Evolutionary conservation across 1,140 invertebrate species (phyloP), one percentile per base, ranked within the genome.

Genomic region (Augochlora pura): DNA sequence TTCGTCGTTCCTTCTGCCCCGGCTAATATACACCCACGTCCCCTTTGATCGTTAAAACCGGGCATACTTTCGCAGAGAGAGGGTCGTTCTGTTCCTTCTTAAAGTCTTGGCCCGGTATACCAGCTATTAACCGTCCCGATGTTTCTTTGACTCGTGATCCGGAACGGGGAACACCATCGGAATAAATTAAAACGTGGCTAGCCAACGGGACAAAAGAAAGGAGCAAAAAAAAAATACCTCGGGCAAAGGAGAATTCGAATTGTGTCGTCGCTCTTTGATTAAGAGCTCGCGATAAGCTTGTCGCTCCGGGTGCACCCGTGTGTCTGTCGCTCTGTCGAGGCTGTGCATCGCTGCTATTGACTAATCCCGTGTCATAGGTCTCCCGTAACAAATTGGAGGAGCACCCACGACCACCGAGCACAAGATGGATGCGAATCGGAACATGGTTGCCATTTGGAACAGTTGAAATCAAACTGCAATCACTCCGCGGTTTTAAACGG

Each of bases 41-140:
- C 66, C 79, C 84, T 83, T 86, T 86, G 86, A 87, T 85, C 86
- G 81, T 87, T 86, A 87, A 87, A 87, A 75, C 78, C 78, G 82
- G 52, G 79, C 82, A 78, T 86, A 82, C 82, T 83, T 82, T 76
- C 57, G 77, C 80, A 84, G 64, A 67, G 64, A 59, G 42, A 66
- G 80, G 84, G 68, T 84, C 81, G 77, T 69, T 49, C 77, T 23
- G 73, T 68, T 75, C 72, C 69, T 27, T 72, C 67, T 66, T 78
- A 25, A 65, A 49, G n/a, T 18, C 77, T 52, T 14, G n/a, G 67
- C 68, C 54, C 57, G 68, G 64, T 66, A 57, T n/a, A 60, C 76
- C 81, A 77, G 81, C 82, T 80, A 85, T 85, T 85, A 85, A 84
- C 82, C 67, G 79, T 64, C 71, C 68, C 83, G 83, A 82, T 77